Base-by-base conservation (phyloP, 2,797 vertebrate species). In the Sebastes cheni region DNA sequence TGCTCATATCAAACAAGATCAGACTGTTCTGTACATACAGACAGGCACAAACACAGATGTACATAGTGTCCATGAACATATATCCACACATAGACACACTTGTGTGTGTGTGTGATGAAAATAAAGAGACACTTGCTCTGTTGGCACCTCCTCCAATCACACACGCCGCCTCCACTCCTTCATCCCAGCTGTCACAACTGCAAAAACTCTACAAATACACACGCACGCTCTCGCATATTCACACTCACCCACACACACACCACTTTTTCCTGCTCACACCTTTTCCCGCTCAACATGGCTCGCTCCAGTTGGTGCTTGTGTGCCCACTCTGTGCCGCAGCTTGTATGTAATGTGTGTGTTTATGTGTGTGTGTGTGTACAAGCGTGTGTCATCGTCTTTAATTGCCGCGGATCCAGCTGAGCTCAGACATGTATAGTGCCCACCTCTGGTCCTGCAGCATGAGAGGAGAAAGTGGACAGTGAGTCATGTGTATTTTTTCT, bases 181-280 rank as follows among this genome's bases (percentile, higher is more conserved):
- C 93, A 93, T 94, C 92, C 94, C 93, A 94, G 94, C 93, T 94
- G 93, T 94, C 94, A 94, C 94, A 95, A 95, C 94, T 95, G 94
- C 94, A 95, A 88, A 94, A 92, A 89, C 91, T 91, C 91, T 89
- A 90, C 93, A 91, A 90, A 92, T 91, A 94, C 91, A 93, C 92
- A 83, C 83, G 61, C 92, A 84, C 89, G 88, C 89, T 88, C 90
- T 92, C 73, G n/a, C 90, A 87, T 83, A 91, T 91, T 92, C 92
- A 87, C 93, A 92, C 90, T 91, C 91, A 91, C 93, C 91, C 92
- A 92, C 93, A 92, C 90, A 92, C 90, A 89, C 92, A 92, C 88
- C 89, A 91, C 90, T 93, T 93, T 42, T 88, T 90, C 88, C 90
- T 89, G 91, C 93, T 95, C 92, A 92, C 93, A 94, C 93, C 93